A percentile compares a stretch with the other conserved stretches of the same genome.
Evolutionary conservation across 1,140 invertebrate genomes (phyloP).

Genomic region (Chironomus striatipennis): DNA sequence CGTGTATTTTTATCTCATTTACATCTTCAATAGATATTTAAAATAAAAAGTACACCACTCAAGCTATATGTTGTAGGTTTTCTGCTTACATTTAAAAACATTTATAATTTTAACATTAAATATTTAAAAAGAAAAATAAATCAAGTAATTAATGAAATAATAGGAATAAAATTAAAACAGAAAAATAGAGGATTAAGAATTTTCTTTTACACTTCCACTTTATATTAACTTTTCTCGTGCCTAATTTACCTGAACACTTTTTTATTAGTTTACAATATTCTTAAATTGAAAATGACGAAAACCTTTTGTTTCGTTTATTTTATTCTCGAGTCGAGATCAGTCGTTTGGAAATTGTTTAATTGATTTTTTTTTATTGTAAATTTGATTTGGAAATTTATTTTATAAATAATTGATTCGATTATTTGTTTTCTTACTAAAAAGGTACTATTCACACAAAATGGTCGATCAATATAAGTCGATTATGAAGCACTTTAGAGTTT

Average conservation of each 20-base stretch:
- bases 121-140: background rate
- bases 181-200: background rate
- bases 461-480: no score
- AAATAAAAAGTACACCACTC: no score
- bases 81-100: no score
- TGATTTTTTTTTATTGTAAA: background rate
- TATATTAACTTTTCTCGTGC: background rate
- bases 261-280: constrained; percentile 16
- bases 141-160: constrained; percentile 10
- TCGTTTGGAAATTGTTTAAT: constrained; percentile 1
- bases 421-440: no score
- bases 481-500: no score
- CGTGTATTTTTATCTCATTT: constrained; percentile 1
- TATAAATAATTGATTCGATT: background rate
- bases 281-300: background rate
- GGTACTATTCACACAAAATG: no score
- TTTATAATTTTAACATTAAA: background rate
- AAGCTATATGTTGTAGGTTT: no score
- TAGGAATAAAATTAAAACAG: background rate
- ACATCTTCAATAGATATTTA: background rate
- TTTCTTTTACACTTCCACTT: background rate
- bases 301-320: background rate
- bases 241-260: constrained; percentile 1
- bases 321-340: background rate
- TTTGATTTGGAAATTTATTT: background rate